Base-by-base conservation (phyloP, 1,140 invertebrate species). In the Parapsyche elsis region DNA sequence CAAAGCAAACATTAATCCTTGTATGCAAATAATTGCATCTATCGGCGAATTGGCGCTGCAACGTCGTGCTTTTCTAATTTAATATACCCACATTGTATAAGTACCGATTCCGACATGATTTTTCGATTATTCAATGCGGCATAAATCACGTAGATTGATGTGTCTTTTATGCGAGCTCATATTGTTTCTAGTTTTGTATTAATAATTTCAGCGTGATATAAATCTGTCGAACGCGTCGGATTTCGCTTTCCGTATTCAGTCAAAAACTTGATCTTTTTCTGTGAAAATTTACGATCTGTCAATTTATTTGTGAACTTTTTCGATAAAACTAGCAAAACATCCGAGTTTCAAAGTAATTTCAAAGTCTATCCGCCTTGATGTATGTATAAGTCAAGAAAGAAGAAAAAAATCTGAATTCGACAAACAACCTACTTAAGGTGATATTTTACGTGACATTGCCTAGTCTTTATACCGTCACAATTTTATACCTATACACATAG, bases 271-370 rank as follows among this genome's bases (percentile, higher is more conserved):
- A 67, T 67, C 24, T 67, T 67, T 67, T 67, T 24, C 64, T 14
- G 19, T 26, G 19, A 14, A 19, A 67, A 67, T 67, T 67, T 67
- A 67, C 64, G 64, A 67, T 12, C 0, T 67, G 64, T 67, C 64
- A 67, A 67, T 67, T 67, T 67, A 23, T 26, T 26, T 10, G 19
- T 53, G 10, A 67, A 67, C 64, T 67, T 67, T 67, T 67, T 67
- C 64, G 64, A 67, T 67, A 67, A 67, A 67, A 67, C 64, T 67
- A 67, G 64, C 64, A 67, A 38, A 67, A 67, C 64, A 67, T 67
- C 24, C 64, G 64, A 67, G 64, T 9, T 67, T 23, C 64, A 30
- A 67, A 67, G 64, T 30, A 67, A 67, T 67, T 67, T 67, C 21
- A n/a, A 67, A 67, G 64, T 67, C 21, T 67, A 26, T 67, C 12